Percentiles rank a stretch among this genome's conserved stretches.
These are phyloP conservation scores for Anguilla japonica DNA, from an alignment of 2,113 vertebrate genomes.

Conservation along the genomic window DNA sequence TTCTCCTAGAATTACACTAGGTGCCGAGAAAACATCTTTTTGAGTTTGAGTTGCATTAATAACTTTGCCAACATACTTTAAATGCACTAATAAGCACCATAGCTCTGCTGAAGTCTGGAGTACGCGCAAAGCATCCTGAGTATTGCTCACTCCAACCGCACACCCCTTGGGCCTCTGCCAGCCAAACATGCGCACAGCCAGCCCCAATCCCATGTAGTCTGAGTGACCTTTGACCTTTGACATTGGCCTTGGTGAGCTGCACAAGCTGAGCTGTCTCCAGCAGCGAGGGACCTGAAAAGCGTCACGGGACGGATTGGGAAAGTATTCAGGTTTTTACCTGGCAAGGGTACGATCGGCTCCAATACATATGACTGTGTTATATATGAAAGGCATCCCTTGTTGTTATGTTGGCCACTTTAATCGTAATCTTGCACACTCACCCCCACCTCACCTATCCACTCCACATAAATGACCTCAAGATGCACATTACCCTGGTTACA, in stretches of 20 bases:
- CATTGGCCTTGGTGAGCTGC: conserved; percentile 99
- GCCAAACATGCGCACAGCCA: conserved; percentile 60
- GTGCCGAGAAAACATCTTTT: background rate
- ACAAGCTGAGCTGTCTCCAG: conserved; percentile 99
- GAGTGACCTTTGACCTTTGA: conserved; percentile 92
- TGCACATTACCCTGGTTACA: conserved; percentile 18
- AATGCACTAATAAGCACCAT: too few relatives aligned
- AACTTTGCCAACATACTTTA: too few relatives aligned
- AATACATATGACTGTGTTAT: conserved; percentile 98
- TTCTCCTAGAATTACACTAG: too few relatives aligned
- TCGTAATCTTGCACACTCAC: conserved; percentile 61
- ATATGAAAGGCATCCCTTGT: conserved; percentile 79
- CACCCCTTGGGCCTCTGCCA: conserved; percentile 69
- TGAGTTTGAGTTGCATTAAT: background rate
- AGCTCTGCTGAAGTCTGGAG: too few relatives aligned
- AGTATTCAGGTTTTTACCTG: conserved; percentile 99
- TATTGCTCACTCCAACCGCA: conserved; percentile 74
- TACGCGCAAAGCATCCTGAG: conserved; percentile 36
- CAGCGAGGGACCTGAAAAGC: conserved; percentile 99
- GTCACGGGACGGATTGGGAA: conserved; percentile 99
- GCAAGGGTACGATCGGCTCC: conserved; percentile 99
- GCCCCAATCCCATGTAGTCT: conserved; percentile 73
- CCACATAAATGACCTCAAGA: conserved; percentile 23
- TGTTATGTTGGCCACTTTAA: conserved; percentile 82
- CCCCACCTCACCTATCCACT: conserved; percentile 12